Evolutionary conservation across 2,797 vertebrate genomes (phyloP), one percentile per base, ranked within the genome.

Genomic region (Austrolebias charrua): DNA sequence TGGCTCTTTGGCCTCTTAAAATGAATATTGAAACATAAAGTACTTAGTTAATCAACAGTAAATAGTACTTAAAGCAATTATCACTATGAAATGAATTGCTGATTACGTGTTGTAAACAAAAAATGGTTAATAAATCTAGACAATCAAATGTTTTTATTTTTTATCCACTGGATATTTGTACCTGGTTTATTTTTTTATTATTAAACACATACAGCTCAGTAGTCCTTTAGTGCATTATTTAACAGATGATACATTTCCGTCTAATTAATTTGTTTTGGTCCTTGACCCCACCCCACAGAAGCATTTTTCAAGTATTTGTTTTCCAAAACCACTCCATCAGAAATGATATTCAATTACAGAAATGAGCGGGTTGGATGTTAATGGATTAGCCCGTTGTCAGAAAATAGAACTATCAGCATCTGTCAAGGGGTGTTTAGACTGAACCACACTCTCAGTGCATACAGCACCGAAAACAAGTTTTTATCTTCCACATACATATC

Each of bases 291-390:
- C 59, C 79, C 38, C 5, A 5, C 18, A 33, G 61, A 63, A 69
- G 31, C 38, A 40, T 72, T 63, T 86, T 88, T 83, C 24, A 75
- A 88, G 84, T 85, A 80, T 90, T 90, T 90, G 77, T 83, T 88
- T 84, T 77, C 60, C 55, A 60, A 2, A 69, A 46, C 28, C 79
- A 77, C 86, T 89, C 70, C 35, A 82, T 73, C 66, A 66, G 65
- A 78, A 82, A 83, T 83, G 2, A 64, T 83, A 89, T 88, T 88
- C 63, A 85, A 72, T 88, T 87, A 86, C 40, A 59, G 13, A 63
- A 81, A 73, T 53, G 31, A 75, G 43, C 75, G 50, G 57, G 59
- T 24, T 20, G 24, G 40, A 66, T 55, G 58, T 47, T 69, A 53
- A 80, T 77, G 53, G 56, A 16, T 70, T 70, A 4, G 47, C 10